phyloP scores from a whole-genome alignment of 1,140 invertebrate genomes.

The Pseudomyrmex sp. region DNA sequence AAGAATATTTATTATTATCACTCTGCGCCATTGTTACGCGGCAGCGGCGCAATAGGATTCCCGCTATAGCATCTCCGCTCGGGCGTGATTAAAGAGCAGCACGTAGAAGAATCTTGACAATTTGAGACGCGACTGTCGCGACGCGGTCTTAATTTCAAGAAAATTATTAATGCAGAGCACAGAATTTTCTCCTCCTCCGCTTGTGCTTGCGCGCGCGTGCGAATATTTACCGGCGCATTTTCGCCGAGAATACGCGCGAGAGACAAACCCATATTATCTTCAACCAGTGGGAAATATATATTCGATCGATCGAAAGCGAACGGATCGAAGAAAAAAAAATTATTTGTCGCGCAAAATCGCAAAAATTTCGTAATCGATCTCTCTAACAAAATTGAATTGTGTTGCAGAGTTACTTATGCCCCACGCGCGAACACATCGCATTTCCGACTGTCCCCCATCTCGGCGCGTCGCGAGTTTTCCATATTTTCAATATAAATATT shows the following conservation, averaged over 20 bases:
- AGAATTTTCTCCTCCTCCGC: neutral
- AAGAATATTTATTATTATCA: conserved; percentile 60
- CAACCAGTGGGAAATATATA: neutral
- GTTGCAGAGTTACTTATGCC: neutral
- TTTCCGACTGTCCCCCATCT: neutral
- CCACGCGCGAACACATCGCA: neutral
- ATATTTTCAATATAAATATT: conserved; percentile 53
- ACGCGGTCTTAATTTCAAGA: conserved; percentile 52
- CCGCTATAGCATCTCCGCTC: conserved; percentile 52
- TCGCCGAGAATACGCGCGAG: conserved; percentile 29
- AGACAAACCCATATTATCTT: conserved; percentile 37
- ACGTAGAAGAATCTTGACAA: conserved; percentile 62
- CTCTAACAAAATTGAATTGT: conserved; percentile 10
- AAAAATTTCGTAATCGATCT: conserved; percentile 10
- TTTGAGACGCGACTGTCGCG: conserved; percentile 38
- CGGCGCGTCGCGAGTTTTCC: neutral
- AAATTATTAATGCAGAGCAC: conserved; percentile 61
- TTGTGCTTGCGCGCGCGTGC: conserved; percentile 30
- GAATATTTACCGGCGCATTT: conserved; percentile 45
- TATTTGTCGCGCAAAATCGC: conserved; percentile 1
- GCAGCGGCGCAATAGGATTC: conserved; percentile 53
- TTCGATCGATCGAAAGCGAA: no score
- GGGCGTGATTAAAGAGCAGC: conserved; percentile 59
- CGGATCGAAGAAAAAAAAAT: neutral
- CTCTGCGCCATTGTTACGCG: conserved; percentile 54